Evolutionary conservation across 1,140 invertebrate species (phyloP), one percentile per base, ranked within the genome.

Genomic region (Daktulosphaira vitifoliae): DNA sequence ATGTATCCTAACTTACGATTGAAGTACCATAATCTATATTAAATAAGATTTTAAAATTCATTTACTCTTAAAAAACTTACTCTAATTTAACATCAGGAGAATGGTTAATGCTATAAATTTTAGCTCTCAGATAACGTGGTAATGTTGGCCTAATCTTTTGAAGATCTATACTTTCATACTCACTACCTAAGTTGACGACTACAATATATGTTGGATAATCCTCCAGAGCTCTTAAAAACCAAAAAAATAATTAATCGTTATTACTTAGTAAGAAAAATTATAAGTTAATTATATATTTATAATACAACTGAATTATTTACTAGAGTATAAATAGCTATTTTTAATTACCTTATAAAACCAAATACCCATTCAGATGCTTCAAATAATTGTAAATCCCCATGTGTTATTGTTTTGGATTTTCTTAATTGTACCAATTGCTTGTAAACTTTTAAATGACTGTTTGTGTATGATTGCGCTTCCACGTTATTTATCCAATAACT

Each of bases 401-500:
- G 38, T 4, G 59, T 11, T 11, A 68, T 50, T 5, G 54, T 42
- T 0, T 13, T 16, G 18, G 0, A 37, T 16, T 38, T 5, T 13
- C 52, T 56, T 9, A 66, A 49, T 1, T 5, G 2, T 1, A 48
- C 0, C 15, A 68, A 26, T 11, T 66, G 39, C 29, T 49, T 46
- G 22, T 66, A 66, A 18, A 22, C 51, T 22, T 16, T 66, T 13
- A 56, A 42, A 23, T 68, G 65, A 18, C 52, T 66, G 18, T 54
- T 54, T 4, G 6, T 6, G 5, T 54, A 50, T 3, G 23, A 33
- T 49, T 59, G 25, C 5, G 51, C 7, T 16, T 77, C 70, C 0
- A 82, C 77, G 69, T 84, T 84, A 22, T 74, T 70, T 0, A 68
- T 68, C 13, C 66, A 42, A 67, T 80, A 84, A 65, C 81, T 74